Evolutionary conservation across 1,140 invertebrate genomes (phyloP).

Genomic region (Conus betulinus): DNA sequence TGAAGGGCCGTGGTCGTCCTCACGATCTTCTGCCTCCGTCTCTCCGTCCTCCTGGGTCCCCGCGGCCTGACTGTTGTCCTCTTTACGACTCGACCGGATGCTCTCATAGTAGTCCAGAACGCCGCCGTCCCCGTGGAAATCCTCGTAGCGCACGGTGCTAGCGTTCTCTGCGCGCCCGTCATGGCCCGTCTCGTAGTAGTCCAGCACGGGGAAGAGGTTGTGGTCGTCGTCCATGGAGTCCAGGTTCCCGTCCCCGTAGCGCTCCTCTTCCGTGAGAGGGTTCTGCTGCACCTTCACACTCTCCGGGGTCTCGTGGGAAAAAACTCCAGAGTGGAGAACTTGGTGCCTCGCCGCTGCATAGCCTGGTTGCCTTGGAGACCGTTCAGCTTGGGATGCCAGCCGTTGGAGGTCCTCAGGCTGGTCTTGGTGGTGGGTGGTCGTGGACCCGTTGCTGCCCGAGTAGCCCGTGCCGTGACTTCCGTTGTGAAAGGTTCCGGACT

Average conservation of each 20-base stretch:
- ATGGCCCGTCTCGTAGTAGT: slow-evolving; percentile 26
- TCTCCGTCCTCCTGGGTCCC: neutral
- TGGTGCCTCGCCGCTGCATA: neutral
- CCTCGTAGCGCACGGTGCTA: slow-evolving; percentile 26
- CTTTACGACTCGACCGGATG: slow-evolving; percentile 9
- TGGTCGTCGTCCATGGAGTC: slow-evolving; percentile 24
- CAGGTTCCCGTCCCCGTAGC: slow-evolving; percentile 14
- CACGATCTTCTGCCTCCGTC: neutral
- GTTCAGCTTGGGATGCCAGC: slow-evolving; percentile 54
- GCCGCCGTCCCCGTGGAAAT: slow-evolving; percentile 33
- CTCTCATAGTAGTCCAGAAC: slow-evolving; percentile 34
- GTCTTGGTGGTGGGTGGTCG: slow-evolving; percentile 40
- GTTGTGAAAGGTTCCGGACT: slow-evolving; percentile 38
- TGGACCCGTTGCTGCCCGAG: slow-evolving; percentile 28
- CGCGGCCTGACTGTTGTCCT: neutral
- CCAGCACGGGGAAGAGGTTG: slow-evolving; percentile 12
- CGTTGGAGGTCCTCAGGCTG: slow-evolving; percentile 45
- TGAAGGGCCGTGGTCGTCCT: neutral
- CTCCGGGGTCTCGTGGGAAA: neutral
- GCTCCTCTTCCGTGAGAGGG: slow-evolving; percentile 12
- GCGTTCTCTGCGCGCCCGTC: slow-evolving; percentile 29
- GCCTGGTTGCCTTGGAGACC: slow-evolving; percentile 10
- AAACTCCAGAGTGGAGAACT: slow-evolving; percentile 18
- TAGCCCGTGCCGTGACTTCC: slow-evolving; percentile 35
- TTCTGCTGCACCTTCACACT: slow-evolving; percentile 16